Evolutionary conservation across 2,888 invertebrate species (phyloP).

Genomic region (Aporophyla nigra): DNA sequence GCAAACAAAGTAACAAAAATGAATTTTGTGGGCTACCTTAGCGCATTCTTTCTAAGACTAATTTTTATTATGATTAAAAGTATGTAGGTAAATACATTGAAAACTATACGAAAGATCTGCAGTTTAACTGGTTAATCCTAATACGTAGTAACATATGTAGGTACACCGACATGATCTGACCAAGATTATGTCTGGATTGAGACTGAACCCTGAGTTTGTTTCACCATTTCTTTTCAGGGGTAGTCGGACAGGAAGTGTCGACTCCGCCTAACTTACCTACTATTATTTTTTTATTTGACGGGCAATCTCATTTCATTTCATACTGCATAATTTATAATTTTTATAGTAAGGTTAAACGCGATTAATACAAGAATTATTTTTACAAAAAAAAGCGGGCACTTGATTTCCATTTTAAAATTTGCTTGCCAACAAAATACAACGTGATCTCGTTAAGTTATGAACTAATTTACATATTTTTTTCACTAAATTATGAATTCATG

Average conservation of each 20-base stretch:
- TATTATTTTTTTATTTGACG: neutral
- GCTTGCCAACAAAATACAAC: constrained; percentile 1
- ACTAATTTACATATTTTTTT: constrained; percentile 41
- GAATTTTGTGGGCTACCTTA: too few species aligned
- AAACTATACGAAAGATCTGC: too few species aligned
- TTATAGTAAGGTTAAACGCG: neutral
- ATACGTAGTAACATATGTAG: too few species aligned
- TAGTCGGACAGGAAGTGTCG: neutral
- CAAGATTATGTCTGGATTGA: neutral
- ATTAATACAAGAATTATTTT: neutral
- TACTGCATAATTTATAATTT: too few species aligned
- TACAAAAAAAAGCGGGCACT: neutral
- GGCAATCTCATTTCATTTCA: neutral
- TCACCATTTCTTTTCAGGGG: neutral
- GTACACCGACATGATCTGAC: neutral
- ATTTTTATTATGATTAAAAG: too few species aligned
- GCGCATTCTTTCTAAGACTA: too few species aligned
- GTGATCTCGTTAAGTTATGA: constrained; percentile 34
- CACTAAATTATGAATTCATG: neutral
- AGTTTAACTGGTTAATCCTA: too few species aligned
- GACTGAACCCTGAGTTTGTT: too few species aligned
- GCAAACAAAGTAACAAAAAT: too few species aligned
- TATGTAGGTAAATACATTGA: too few species aligned
- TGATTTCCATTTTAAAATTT: neutral
- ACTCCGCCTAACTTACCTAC: neutral